Conservation (phyloP, 1,140 invertebrate species). For the Popillia japonica region DNA sequence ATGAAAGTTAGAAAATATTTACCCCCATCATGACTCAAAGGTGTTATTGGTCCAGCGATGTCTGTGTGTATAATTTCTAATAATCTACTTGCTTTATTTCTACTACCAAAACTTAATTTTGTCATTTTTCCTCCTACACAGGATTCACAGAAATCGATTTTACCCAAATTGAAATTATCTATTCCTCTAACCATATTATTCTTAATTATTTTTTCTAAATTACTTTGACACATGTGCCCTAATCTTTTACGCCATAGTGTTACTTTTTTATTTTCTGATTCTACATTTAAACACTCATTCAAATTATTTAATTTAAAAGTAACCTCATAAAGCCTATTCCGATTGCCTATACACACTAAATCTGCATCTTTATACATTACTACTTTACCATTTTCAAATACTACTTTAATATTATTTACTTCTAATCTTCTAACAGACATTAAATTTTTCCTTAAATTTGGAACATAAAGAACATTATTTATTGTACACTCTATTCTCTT, state of each 20-base stretch:
- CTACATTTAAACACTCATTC: slow-evolving; percentile 35
- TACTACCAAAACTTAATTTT: slow-evolving; percentile 34
- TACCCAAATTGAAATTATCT: slow-evolving; percentile 28
- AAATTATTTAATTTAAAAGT: slow-evolving; percentile 33
- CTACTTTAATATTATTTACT: slow-evolving; percentile 28
- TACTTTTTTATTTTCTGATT: slow-evolving; percentile 12
- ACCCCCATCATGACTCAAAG: slow-evolving; percentile 50
- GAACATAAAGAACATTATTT: slow-evolving; percentile 41
- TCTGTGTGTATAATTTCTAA: slow-evolving; percentile 57
- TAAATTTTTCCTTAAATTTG: slow-evolving; percentile 40
- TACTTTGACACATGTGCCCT: slow-evolving; percentile 27
- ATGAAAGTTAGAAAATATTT: slow-evolving; percentile 60
- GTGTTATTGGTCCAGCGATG: slow-evolving; percentile 58
- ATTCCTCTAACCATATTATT: slow-evolving; percentile 31
- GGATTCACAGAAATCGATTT: slow-evolving; percentile 42
- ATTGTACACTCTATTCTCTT: slow-evolving; percentile 31
- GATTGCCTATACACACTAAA: slow-evolving; percentile 35
- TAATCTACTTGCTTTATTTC: slow-evolving; percentile 38
- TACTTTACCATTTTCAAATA: slow-evolving; percentile 33
- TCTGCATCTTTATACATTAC: slow-evolving; percentile 30
- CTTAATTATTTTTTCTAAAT: slow-evolving; percentile 40
- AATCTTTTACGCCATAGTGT: slow-evolving; percentile 40
- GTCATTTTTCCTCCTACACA: slow-evolving; percentile 40
- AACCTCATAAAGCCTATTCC: slow-evolving; percentile 38
- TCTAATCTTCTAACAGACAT: slow-evolving; percentile 39